A percentile compares a stretch with the other conserved stretches of the same genome.
Conservation (phyloP, 2,113 vertebrate genomes). For the Nannospalax galili region DNA sequence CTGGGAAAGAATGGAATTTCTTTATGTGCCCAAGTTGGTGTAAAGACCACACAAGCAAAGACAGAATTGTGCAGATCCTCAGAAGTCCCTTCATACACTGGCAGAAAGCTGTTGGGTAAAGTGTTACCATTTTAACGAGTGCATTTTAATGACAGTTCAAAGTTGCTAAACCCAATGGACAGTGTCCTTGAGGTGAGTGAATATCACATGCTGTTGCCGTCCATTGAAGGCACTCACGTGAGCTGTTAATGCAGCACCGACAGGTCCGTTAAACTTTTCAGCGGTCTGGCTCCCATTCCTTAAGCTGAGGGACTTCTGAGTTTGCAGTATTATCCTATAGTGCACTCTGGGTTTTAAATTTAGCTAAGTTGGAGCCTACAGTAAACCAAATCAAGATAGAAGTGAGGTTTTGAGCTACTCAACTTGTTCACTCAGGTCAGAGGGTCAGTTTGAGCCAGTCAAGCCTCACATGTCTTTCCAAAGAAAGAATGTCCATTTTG, state of each 20-base stretch:
- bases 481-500: background rate
- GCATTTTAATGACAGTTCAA: slow-evolving; percentile 33
- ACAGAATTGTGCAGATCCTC: background rate
- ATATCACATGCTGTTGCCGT: slow-evolving; percentile 36
- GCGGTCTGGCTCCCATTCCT: background rate
- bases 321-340: background rate
- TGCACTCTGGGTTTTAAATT: slow-evolving; percentile 24
- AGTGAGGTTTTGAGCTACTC: background rate
- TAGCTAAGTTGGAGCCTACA: background rate
- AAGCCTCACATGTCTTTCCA: background rate
- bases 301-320: background rate
- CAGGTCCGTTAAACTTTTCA: background rate
- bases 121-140: slow-evolving; percentile 48
- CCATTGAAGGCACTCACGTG: background rate
- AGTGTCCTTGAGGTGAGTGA: slow-evolving; percentile 55
- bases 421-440: background rate
- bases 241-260: background rate
- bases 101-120: background rate
- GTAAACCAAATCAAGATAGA: slow-evolving; percentile 8
- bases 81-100: slow-evolving; percentile 3
- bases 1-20: background rate
- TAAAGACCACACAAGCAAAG: slow-evolving; percentile 41
- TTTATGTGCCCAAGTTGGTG: background rate
- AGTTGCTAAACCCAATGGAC: slow-evolving; percentile 51
- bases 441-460: background rate